A percentile compares a stretch with the other conserved stretches of the same genome.
These are phyloP conservation scores for Sebastes oblongus DNA, from an alignment of 2,797 vertebrate species.

Conservation along the genomic window DNA sequence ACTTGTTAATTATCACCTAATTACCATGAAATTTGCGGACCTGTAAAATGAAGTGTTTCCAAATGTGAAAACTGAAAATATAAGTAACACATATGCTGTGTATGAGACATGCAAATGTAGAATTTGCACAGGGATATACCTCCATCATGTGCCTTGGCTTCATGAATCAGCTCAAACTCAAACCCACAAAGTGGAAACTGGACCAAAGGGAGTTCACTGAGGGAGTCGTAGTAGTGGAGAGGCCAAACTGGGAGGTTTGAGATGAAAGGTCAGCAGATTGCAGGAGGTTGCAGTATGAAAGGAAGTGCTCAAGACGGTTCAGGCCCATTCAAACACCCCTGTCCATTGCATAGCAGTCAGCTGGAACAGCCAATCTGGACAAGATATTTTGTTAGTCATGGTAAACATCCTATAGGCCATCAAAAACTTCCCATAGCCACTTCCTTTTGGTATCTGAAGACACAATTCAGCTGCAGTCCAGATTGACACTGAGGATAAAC, in stretches of 20 bases:
- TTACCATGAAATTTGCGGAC: too few species aligned
- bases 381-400: neutral
- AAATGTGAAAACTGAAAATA: neutral
- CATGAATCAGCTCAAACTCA: slow-evolving; percentile 6
- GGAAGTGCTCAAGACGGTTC: slow-evolving; percentile 36
- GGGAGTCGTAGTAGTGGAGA: slow-evolving; percentile 41
- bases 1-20: too few species aligned
- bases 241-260: slow-evolving; percentile 50
- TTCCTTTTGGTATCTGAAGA: neutral
- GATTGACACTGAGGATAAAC: neutral
- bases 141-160: neutral
- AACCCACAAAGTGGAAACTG: slow-evolving; percentile 37
- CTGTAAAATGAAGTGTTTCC: too few species aligned
- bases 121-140: neutral
- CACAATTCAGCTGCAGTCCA: neutral
- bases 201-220: slow-evolving; percentile 54
- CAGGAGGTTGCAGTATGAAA: slow-evolving; percentile 60
- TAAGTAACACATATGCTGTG: neutral
- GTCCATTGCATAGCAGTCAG: neutral
- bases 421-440: neutral
- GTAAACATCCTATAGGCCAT: neutral
- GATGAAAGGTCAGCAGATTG: slow-evolving; percentile 69
- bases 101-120: too few species aligned
- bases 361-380: neutral
- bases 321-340: slow-evolving; percentile 9